Conservation (phyloP, 2,797 vertebrate species). For the Apogon hyalosoma region DNA sequence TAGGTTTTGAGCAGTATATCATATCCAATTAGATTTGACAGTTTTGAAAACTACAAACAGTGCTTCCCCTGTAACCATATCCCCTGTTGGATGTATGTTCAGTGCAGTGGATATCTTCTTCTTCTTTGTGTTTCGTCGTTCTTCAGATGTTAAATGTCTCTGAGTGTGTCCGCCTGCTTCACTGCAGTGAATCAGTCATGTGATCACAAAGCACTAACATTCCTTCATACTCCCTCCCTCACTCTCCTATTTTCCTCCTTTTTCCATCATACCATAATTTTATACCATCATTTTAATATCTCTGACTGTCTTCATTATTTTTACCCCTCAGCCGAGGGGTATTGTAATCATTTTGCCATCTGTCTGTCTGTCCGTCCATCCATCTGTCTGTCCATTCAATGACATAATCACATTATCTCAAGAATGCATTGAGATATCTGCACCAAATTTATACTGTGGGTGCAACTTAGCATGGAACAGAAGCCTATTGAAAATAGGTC, state of each 20-base stretch:
- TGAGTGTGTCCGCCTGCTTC: conserved; percentile 28
- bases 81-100: not conserved
- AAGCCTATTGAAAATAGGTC: no score
- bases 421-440: no score
- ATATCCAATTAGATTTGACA: conserved; percentile 69
- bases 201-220: conserved; percentile 51
- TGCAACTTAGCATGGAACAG: no score
- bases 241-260: conserved; percentile 12
- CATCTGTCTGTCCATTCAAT: no score
- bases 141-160: conserved; percentile 29
- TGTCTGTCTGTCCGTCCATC: no score
- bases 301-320: not conserved
- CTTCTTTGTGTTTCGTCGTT: conserved; percentile 8
- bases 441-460: no score
- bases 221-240: conserved; percentile 12
- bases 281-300: conserved; percentile 4
- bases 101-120: not conserved
- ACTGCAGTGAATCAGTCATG: conserved; percentile 57
- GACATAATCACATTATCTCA: no score
- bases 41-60: conserved; percentile 60
- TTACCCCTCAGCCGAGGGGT: not conserved
- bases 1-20: conserved; percentile 57
- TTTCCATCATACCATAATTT: conserved; percentile 13
- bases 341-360: no score
- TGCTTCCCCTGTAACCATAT: conserved; percentile 48